phyloP scores from a whole-genome alignment of 2,797 vertebrate species.

The Tarsius wallacei region DNA sequence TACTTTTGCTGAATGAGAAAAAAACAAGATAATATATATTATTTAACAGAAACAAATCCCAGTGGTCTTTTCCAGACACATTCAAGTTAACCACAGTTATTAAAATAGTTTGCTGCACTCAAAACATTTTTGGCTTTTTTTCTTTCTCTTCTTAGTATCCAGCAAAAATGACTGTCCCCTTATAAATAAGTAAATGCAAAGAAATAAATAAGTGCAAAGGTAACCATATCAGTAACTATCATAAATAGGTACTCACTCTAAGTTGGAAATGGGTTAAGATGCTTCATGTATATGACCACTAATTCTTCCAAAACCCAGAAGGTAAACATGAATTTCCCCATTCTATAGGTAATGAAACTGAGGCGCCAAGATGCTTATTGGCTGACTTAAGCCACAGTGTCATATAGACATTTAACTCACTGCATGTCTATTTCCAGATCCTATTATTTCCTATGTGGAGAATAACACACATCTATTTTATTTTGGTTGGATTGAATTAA shows the following conservation, averaged over 20 bases:
- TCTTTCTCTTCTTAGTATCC: background rate
- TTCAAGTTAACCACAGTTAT: background rate
- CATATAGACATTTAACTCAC: background rate
- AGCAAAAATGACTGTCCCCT: background rate
- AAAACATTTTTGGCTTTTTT: background rate
- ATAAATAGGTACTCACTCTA: fast-evolving
- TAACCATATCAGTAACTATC: background rate
- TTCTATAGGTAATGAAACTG: background rate
- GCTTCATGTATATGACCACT: background rate
- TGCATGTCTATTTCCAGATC: background rate
- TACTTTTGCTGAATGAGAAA: background rate
- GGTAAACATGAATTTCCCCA: background rate
- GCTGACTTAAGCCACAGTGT: background rate
- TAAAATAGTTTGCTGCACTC: background rate
- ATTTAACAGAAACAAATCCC: too few relatives aligned
- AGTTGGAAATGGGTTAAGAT: background rate
- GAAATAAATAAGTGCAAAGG: background rate
- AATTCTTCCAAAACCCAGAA: background rate
- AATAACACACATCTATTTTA: background rate
- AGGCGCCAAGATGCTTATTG: background rate
- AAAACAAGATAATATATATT: background rate
- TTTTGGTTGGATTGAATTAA: constrained; percentile 32
- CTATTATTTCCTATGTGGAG: background rate
- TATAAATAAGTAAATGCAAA: background rate
- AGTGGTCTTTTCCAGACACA: background rate